Conservation (phyloP, 2,113 vertebrate genomes). For the Rousettus leschenaultii region DNA sequence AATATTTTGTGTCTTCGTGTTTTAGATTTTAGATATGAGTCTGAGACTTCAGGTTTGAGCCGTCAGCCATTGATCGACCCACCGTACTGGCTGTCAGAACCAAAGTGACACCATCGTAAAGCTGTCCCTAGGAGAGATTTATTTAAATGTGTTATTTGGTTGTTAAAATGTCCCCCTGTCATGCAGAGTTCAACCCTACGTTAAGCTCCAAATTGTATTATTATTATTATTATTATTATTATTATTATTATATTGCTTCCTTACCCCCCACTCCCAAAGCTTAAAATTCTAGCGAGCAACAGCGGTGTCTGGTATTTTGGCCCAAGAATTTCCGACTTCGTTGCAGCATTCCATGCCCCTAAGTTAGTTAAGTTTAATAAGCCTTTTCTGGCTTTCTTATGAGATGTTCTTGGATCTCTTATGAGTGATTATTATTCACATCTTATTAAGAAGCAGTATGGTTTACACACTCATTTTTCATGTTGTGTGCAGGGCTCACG, state of each 20-base stretch:
- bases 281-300: background rate
- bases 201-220: background rate
- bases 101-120: background rate
- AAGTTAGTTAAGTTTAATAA: slow-evolving; percentile 59
- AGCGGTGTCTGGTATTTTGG: background rate
- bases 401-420: slow-evolving; percentile 51
- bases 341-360: slow-evolving; percentile 18
- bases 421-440: slow-evolving; percentile 46
- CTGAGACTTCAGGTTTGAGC: background rate
- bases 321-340: background rate
- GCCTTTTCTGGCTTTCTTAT: slow-evolving; percentile 62
- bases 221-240: background rate
- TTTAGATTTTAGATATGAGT: background rate
- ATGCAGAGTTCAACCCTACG: background rate
- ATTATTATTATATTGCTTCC: background rate
- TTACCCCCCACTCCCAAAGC: background rate
- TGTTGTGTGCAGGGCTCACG: slow-evolving; percentile 26
- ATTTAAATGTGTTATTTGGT: background rate
- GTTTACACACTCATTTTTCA: slow-evolving; percentile 9
- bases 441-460: slow-evolving; percentile 27
- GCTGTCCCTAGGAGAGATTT: background rate
- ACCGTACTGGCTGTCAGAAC: background rate
- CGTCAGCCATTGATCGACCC: background rate
- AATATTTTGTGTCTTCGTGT: background rate
- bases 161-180: background rate